Evolutionary conservation across 2,113 vertebrate species (phyloP).

Genomic region (Pterocles gutturalis): DNA sequence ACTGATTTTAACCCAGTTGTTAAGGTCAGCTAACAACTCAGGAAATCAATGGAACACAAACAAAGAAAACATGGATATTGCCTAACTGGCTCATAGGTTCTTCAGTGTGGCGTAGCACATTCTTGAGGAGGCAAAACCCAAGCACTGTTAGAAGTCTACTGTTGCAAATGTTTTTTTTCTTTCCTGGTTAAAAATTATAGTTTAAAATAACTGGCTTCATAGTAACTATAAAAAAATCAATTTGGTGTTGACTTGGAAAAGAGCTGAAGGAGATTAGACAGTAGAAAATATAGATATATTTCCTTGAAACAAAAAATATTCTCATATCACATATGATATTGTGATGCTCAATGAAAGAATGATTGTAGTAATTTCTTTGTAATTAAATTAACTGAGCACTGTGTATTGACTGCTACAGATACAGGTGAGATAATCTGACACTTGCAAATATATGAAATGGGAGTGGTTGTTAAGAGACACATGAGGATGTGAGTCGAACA

Average conservation of each 20-base stretch:
- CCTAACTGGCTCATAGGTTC: background rate
- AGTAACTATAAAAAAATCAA: background rate
- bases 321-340: background rate
- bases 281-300: background rate
- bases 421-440: background rate
- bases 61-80: background rate
- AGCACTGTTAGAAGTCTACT: background rate
- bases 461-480: background rate
- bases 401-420: background rate
- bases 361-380: background rate
- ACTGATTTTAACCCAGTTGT: background rate
- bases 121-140: background rate
- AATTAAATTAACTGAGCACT: background rate
- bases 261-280: background rate
- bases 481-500: background rate
- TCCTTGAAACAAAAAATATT: background rate
- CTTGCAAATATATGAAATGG: background rate
- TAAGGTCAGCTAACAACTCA: background rate
- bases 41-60: background rate
- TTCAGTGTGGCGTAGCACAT: background rate
- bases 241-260: background rate
- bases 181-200: background rate
- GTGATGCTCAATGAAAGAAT: background rate
- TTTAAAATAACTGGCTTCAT: background rate
- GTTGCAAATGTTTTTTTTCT: background rate